Evolutionary conservation across 2,797 vertebrate genomes (phyloP).

Genomic region (Sebastes matsubarae): DNA sequence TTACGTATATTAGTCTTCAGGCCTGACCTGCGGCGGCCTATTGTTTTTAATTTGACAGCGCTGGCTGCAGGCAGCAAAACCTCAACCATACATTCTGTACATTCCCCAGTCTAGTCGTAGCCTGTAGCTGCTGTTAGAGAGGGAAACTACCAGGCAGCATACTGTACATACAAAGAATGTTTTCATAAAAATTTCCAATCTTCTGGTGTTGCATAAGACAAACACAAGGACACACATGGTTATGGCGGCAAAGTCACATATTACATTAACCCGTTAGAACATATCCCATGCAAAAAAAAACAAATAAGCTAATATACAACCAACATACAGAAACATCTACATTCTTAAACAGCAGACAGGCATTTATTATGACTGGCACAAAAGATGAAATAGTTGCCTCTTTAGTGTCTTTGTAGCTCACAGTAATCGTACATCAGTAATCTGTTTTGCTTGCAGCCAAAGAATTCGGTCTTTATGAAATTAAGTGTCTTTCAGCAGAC

Average conservation of each 20-base stretch:
- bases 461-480: background rate
- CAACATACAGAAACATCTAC: too few species aligned
- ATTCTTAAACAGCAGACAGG: too few species aligned
- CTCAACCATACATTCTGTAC: slow-evolving; percentile 51
- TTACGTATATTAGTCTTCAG: slow-evolving; percentile 29
- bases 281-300: too few species aligned
- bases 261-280: background rate
- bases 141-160: background rate
- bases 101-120: slow-evolving; percentile 62
- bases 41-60: slow-evolving; percentile 30
- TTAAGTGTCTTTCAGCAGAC: background rate
- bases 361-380: background rate
- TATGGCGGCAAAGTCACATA: background rate
- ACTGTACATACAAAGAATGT: background rate
- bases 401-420: slow-evolving; percentile 8
- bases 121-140: slow-evolving; percentile 37
- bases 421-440: background rate
- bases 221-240: background rate
- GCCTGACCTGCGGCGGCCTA: slow-evolving; percentile 22
- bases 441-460: background rate
- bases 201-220: background rate
- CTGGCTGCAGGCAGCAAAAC: slow-evolving; percentile 18
- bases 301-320: too few species aligned
- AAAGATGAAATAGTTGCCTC: background rate
- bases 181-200: background rate